These are phyloP conservation scores for Cinclus mexicanus DNA, from an alignment of 2,113 vertebrate species.

Conservation along the genomic window DNA sequence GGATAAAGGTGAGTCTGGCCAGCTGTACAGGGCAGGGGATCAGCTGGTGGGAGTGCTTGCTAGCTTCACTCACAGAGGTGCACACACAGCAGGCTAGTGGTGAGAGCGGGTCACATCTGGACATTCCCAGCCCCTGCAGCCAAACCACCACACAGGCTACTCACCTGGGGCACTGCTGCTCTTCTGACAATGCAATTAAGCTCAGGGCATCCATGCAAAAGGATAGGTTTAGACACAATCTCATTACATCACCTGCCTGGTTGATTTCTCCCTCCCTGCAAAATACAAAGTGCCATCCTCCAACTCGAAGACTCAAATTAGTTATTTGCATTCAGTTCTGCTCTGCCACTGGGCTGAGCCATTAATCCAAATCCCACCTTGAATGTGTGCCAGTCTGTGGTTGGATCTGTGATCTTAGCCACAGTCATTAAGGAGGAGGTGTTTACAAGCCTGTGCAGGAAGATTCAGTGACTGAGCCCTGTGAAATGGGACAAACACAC, in stretches of 20 bases:
- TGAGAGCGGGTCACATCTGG: rapidly evolving
- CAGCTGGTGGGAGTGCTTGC: rapidly evolving
- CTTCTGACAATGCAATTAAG: not conserved
- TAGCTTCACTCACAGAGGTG: not conserved
- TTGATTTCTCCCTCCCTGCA: not conserved
- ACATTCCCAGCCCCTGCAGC: rapidly evolving
- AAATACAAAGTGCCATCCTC: not conserved
- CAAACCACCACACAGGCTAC: not conserved
- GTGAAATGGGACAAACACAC: not conserved
- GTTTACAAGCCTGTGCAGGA: not conserved
- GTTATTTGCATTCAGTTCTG: not conserved
- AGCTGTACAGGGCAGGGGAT: no score
- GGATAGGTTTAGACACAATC: not conserved
- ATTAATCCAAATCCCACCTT: not conserved
- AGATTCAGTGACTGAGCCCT: not conserved
- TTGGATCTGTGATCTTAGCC: not conserved
- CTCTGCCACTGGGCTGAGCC: not conserved
- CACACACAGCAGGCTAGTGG: not conserved
- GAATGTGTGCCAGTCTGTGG: rapidly evolving
- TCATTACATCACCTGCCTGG: not conserved
- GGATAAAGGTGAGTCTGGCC: conserved; percentile 87
- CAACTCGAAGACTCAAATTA: not conserved
- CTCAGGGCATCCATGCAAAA: not conserved
- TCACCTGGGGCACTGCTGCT: not conserved
- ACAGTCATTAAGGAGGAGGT: not conserved